Conservation (phyloP, 2,888 invertebrate species). For the Sesia bembeciformis region DNA sequence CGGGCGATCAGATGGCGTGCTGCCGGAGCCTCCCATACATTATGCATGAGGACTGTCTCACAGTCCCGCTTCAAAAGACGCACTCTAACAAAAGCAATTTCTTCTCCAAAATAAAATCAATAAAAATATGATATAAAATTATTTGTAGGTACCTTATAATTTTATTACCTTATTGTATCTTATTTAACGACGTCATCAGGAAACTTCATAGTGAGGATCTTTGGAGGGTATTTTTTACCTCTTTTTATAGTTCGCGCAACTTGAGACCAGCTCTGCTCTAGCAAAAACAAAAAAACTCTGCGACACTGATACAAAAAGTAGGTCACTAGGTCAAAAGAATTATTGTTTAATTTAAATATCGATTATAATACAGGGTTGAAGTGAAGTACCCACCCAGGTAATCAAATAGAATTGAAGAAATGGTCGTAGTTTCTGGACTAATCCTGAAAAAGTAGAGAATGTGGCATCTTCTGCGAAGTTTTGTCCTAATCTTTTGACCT, state of each 20-base stretch:
- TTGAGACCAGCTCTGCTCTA: background rate
- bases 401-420: too few species aligned
- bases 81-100: slow-evolving; percentile 2
- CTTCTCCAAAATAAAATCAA: background rate
- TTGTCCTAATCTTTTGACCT: background rate
- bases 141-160: background rate
- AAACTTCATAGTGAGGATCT: slow-evolving; percentile 1
- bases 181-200: too few species aligned
- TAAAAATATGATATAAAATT: background rate
- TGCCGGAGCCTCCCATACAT: slow-evolving; percentile 38
- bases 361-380: too few species aligned
- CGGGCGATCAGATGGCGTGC: slow-evolving; percentile 51
- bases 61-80: slow-evolving; percentile 22
- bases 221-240: slow-evolving; percentile 2
- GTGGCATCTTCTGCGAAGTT: background rate
- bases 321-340: background rate
- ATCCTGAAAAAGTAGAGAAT: too few species aligned
- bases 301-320: background rate
- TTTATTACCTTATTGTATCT: too few species aligned
- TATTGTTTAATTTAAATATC: too few species aligned
- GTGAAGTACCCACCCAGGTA: too few species aligned
- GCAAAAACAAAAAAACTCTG: background rate
- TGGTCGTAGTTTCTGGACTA: too few species aligned
- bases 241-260: slow-evolving; percentile 5
- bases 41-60: slow-evolving; percentile 41